Conservation (phyloP, 2,113 vertebrate species). For the Lepus americanus region DNA sequence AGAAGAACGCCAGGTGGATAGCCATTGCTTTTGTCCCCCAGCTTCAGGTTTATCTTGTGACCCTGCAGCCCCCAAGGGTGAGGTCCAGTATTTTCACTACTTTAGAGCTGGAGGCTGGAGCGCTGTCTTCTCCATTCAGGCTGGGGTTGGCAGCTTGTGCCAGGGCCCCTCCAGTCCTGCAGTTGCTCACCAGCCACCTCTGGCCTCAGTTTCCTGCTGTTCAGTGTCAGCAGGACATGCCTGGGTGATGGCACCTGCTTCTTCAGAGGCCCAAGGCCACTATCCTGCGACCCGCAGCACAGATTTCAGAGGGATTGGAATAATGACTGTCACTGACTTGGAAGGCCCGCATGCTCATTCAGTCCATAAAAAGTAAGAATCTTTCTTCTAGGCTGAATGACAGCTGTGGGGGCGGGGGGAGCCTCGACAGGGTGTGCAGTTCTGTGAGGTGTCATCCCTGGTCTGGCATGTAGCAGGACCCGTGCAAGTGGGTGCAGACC, state of each 20-base stretch:
- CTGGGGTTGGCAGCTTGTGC: background rate
- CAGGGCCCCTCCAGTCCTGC: rapidly evolving
- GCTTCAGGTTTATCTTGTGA: background rate
- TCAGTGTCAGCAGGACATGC: background rate
- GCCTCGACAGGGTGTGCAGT: background rate
- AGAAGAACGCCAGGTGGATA: background rate
- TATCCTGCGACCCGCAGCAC: background rate
- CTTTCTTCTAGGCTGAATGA: background rate
- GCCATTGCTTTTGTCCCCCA: background rate
- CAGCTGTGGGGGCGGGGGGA: background rate
- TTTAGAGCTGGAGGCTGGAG: background rate
- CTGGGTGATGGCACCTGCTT: background rate
- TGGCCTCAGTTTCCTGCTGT: background rate
- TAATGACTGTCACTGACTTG: background rate
- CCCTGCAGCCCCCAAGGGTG: background rate
- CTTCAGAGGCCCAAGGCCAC: background rate
- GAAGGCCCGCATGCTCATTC: background rate
- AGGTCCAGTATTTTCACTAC: background rate
- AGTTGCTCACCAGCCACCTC: background rate
- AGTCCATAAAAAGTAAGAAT: constrained; percentile 10
- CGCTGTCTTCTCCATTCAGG: background rate
- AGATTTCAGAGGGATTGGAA: background rate
- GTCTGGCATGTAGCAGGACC: background rate
- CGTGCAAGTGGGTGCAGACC: background rate
- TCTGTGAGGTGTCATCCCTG: background rate